Base-by-base conservation (phyloP, 1,140 invertebrate species). In the Lordiphosa stackelbergi region DNA sequence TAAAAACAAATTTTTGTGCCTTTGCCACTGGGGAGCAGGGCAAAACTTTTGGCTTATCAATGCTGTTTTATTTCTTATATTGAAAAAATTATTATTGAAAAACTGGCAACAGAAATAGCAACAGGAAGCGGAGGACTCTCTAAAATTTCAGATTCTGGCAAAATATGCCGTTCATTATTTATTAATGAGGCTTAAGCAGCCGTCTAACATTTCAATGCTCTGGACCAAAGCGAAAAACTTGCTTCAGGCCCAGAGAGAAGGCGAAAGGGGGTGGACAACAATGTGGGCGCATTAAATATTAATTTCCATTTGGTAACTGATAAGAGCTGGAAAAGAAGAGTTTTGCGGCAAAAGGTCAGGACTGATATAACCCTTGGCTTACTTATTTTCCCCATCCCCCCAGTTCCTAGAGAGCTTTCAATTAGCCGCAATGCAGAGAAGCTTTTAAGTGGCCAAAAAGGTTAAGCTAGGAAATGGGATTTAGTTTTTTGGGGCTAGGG, bases 111-210 rank as follows among this genome's bases (percentile, higher is more conserved):
- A 24, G 22, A 24, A 24, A 24, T 8, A 24, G 31, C 8, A 54
- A 19, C 13, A 12, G 37, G 6, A 28, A 63, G 31, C 48, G 41
- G 19, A 62, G 36, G 52, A 38, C 9, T 12, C 45, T 38, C 28
- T 19, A 31, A 31, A 31, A 31, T 31, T 7, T 31, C 7, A 31
- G 28, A 31, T 31, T 31, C 28, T 8, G 46, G 10, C 46, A 48
- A 60, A 68, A 60, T 68, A 59, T 69, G 52, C 59, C 54, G 63
- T 71, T 70, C 77, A 71, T 83, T 83, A 81, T 75, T 75, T 81
- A 83, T 83, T 81, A 81, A 81, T 81, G 77, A 75, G 75, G 68
- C 77, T 71, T 81, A 81, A 81, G 77, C 68, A 81, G 77, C 75
- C 43, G 68, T 83, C 72, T 81, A 81, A 81, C 66, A 68, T 81